These are phyloP conservation scores for Semotilus atromaculatus DNA, from an alignment of 2,797 vertebrate genomes.

Conservation along the genomic window DNA sequence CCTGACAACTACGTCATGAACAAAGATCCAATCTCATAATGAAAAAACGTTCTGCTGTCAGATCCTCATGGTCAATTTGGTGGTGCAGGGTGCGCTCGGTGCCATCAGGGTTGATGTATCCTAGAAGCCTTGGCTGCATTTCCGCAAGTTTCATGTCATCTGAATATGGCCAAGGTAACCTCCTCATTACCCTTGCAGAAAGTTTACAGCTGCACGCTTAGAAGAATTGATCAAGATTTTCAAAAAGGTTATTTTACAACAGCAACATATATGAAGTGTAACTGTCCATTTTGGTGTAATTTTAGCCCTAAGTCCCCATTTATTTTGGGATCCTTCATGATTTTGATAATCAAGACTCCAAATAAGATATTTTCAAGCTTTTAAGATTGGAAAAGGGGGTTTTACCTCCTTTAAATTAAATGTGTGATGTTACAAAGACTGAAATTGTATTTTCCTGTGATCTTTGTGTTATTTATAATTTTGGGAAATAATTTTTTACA, in stretches of 20 bases:
- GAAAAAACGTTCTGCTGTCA: slow-evolving; percentile 54
- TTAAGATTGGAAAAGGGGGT: neutral
- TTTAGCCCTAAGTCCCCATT: neutral
- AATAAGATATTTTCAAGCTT: neutral
- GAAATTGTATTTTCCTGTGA: no score
- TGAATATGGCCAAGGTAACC: slow-evolving; percentile 14
- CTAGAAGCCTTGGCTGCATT: slow-evolving; percentile 59
- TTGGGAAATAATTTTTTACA: no score
- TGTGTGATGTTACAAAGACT: neutral
- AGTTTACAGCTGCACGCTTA: neutral
- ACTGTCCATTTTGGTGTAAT: neutral
- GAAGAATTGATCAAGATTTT: neutral
- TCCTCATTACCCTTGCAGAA: slow-evolving; percentile 14
- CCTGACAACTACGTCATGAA: slow-evolving; percentile 33
- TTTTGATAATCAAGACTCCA: neutral
- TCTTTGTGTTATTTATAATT: no score
- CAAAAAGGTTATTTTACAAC: neutral
- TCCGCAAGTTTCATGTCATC: neutral
- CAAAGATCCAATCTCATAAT: slow-evolving; percentile 25
- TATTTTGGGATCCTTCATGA: neutral
- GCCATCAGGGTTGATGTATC: slow-evolving; percentile 56
- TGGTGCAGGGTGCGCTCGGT: slow-evolving; percentile 37
- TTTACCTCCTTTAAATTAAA: neutral
- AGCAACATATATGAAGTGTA: neutral
- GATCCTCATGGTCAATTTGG: slow-evolving; percentile 60